Evolutionary conservation across 1,140 invertebrate species (phyloP).

Genomic region (Camponotus floridanus): DNA sequence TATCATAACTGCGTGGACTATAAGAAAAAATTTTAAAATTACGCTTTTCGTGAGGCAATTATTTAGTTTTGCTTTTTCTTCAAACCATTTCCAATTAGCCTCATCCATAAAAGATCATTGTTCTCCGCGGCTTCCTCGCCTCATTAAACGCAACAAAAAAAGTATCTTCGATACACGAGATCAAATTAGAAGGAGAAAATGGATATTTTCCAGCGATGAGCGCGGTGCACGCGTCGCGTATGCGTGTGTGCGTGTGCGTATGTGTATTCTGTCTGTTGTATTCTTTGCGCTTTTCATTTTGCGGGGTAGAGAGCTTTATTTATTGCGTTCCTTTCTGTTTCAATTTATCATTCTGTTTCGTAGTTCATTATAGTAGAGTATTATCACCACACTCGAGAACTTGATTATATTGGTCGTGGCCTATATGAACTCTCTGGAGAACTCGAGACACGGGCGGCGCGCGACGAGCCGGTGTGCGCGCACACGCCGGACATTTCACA

Average conservation of each 20-base stretch:
- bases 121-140: slow-evolving; percentile 41
- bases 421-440: slow-evolving; percentile 80
- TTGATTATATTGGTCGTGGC: slow-evolving; percentile 82
- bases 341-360: slow-evolving; percentile 82
- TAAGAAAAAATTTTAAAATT: background rate
- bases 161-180: slow-evolving; percentile 43
- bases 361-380: slow-evolving; percentile 85
- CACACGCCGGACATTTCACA: slow-evolving; percentile 80
- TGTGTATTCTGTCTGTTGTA: slow-evolving; percentile 75
- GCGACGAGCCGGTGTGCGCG: slow-evolving; percentile 74
- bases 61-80: slow-evolving; percentile 16
- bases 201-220: slow-evolving; percentile 32
- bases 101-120: slow-evolving; percentile 33
- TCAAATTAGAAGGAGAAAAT: slow-evolving; percentile 54
- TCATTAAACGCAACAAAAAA: slow-evolving; percentile 55
- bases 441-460: slow-evolving; percentile 83
- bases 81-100: slow-evolving; percentile 15
- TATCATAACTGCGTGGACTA: background rate
- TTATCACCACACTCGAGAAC: slow-evolving; percentile 83
- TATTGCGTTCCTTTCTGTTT: slow-evolving; percentile 84
- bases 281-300: slow-evolving; percentile 85
- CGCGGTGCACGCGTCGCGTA: slow-evolving; percentile 42
- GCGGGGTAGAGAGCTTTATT: slow-evolving; percentile 90
- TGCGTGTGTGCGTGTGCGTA: slow-evolving; percentile 64
- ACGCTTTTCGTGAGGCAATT: background rate